Base-by-base conservation (phyloP, 2,797 vertebrate genomes). In the Dendrocincla fuliginosa region DNA sequence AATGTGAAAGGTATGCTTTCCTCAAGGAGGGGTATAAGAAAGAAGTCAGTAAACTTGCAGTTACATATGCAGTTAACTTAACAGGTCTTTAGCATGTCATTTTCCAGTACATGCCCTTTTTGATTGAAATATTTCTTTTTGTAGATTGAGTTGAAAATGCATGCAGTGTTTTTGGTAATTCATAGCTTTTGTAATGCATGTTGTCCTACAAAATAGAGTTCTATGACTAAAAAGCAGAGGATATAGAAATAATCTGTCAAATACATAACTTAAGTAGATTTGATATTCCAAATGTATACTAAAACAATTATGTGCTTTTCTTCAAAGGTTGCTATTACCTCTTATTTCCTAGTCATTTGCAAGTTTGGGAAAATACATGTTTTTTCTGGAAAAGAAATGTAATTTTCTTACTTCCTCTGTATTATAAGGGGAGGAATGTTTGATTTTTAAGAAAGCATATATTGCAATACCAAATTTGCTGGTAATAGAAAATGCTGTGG, bases 341-440 rank as follows among this genome's bases (percentile, higher is more conserved):
- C 41, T 67, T 76, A 60, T 37, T 78, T 5, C 0, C 19, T 60
- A 56, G 32, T 87, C 11, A 41, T 53, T 41, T 71, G 16, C 53
- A 75, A 70, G 23, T 57, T 68, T 75, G 59, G 46, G 33, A 37
- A 78, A 84, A 41, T 9, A 16, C 5, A 2, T 16, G 1, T 50
- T 82, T 81, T 85, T 35, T 59, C 24, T 80, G 52, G 16, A 37
- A 55, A 77, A 68, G 10, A 81, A 81, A 61, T 47, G 11, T 24
- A 22, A 37, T 53, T 84, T 78, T 4, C 16, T n/a, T 59, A 73
- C 16, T 69, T 81, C 2, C 14, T 68, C 17, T 52, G 5, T 18
- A 10, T 52, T 5, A 1, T 55, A 76, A 79, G 64, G 24, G 19
- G 52, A 61, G 16, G 32, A 70, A 33, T 0, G 0, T 11, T 13